phyloP scores from a whole-genome alignment of 2,113 vertebrate species.

The Rhombomys opimus region DNA sequence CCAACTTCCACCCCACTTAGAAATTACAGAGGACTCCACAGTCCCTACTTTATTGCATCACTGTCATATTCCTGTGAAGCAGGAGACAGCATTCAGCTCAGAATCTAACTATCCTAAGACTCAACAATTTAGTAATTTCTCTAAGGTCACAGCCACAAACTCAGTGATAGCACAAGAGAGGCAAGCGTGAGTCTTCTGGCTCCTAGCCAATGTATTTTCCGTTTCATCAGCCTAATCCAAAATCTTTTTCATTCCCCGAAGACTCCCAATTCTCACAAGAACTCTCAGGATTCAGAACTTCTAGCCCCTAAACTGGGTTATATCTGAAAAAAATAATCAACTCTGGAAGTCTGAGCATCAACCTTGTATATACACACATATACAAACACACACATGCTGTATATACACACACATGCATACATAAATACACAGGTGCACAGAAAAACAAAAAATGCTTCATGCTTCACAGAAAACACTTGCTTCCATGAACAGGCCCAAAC shows the following conservation, averaged over 20 bases:
- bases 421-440: not conserved
- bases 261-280: not conserved
- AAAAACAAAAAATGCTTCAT: not conserved
- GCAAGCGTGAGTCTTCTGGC: not conserved
- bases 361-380: accelerated
- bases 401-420: not conserved
- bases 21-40: not conserved
- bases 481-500: not conserved
- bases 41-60: not conserved
- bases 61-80: not conserved
- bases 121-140: not conserved
- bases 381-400: too few species aligned
- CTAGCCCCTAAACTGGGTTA: not conserved
- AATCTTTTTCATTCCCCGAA: not conserved
- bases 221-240: not conserved
- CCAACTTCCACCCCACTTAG: not conserved
- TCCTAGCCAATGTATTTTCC: not conserved
- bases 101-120: not conserved
- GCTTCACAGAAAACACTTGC: not conserved
- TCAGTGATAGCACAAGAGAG: not conserved
- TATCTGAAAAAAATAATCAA: not conserved
- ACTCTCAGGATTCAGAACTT: not conserved
- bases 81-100: not conserved
- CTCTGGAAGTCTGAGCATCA: not conserved
- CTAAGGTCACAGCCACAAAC: not conserved